These are phyloP conservation scores for Trisateles emortualis DNA, from an alignment of 2,888 invertebrate genomes.

Conservation along the genomic window DNA sequence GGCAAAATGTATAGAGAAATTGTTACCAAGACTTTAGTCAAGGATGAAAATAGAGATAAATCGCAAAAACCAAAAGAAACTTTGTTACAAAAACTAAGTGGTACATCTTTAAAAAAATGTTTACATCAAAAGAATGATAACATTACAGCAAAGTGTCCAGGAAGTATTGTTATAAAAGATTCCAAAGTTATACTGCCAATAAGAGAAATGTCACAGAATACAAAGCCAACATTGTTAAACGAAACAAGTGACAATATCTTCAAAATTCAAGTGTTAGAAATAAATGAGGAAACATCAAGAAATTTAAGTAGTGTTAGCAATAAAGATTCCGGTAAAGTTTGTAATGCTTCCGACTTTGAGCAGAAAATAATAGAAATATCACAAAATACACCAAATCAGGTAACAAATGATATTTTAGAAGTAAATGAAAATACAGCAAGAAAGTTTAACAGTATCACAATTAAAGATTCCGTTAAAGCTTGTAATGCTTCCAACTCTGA, in stretches of 20 bases:
- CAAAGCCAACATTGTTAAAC: background rate
- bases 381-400: too few species aligned
- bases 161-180: conserved; percentile 5
- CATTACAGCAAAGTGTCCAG: background rate
- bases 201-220: background rate
- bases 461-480: background rate
- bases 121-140: background rate
- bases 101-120: background rate
- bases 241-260: background rate
- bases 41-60: too few species aligned
- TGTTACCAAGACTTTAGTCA: background rate
- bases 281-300: background rate
- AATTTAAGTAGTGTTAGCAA: background rate
- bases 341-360: too few species aligned
- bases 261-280: background rate
- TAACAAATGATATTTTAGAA: background rate
- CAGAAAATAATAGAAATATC: too few species aligned
- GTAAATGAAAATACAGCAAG: background rate
- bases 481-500: too few species aligned
- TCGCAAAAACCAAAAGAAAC: too few species aligned
- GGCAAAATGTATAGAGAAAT: conserved; percentile 22
- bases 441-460: background rate
- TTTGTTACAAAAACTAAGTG: too few species aligned
- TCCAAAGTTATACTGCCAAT: background rate
- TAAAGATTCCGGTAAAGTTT: background rate